A percentile compares a stretch with the other conserved stretches of the same genome.
These are phyloP conservation scores for Megalops atlanticus DNA, from an alignment of 2,113 vertebrate genomes.

Conservation along the genomic window DNA sequence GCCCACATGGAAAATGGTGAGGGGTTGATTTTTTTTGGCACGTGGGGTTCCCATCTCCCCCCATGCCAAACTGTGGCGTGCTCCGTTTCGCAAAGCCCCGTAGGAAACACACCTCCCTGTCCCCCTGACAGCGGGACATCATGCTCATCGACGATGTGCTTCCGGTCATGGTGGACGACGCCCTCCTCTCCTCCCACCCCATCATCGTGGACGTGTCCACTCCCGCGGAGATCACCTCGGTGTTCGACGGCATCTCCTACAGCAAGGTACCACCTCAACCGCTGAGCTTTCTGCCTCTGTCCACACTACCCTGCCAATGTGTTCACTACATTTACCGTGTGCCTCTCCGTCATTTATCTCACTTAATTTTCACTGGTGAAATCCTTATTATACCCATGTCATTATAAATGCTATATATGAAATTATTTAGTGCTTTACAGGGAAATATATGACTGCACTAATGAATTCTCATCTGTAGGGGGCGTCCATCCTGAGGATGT, in stretches of 20 bases:
- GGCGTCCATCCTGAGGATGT: slow-evolving; percentile 84
- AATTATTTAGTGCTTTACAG: not conserved
- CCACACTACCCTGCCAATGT: not conserved
- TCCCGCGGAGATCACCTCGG: slow-evolving; percentile 94
- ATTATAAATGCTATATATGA: too few relatives aligned
- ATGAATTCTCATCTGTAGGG: slow-evolving; percentile 64
- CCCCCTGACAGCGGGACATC: slow-evolving; percentile 78
- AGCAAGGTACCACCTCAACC: slow-evolving; percentile 78
- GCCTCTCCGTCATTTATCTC: too few relatives aligned
- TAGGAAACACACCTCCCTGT: not conserved
- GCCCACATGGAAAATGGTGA: slow-evolving; percentile 85
- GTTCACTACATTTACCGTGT: too few relatives aligned
- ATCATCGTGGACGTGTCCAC: slow-evolving; percentile 84
- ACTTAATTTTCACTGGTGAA: too few relatives aligned
- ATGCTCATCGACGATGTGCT: slow-evolving; percentile 85
- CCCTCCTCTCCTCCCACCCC: slow-evolving; percentile 87
- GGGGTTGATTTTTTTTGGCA: not conserved
- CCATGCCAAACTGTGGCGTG: not conserved
- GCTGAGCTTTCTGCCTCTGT: not conserved
- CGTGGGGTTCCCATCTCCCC: not conserved
- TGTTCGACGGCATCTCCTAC: slow-evolving; percentile 95
- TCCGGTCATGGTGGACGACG: slow-evolving; percentile 88
- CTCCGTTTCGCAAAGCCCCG: not conserved
- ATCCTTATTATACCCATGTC: too few relatives aligned
- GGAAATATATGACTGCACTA: not conserved